A percentile compares a stretch with the other conserved stretches of the same genome.
Evolutionary conservation across 2,113 vertebrate species (phyloP).

Genomic region (Pleuronectes platessa): DNA sequence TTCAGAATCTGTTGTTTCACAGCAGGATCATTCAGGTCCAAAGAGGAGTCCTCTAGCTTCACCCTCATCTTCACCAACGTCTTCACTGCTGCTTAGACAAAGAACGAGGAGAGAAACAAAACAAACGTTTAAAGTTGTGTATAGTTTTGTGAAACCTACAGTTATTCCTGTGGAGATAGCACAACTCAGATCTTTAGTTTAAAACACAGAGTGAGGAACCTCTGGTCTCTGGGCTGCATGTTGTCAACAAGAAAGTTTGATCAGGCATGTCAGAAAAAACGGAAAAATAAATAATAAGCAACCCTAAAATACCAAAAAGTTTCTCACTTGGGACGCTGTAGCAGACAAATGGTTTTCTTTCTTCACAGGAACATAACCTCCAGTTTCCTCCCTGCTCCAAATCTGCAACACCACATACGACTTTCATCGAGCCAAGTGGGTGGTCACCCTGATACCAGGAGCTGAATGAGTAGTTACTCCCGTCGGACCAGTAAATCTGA

Average conservation of each 20-base stretch:
- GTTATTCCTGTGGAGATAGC: background rate
- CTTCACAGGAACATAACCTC: background rate
- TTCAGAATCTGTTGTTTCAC: background rate
- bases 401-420: background rate
- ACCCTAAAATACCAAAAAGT: background rate
- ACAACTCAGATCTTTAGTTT: background rate
- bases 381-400: background rate
- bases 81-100: background rate
- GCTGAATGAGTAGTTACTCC: background rate
- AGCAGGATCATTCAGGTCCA: conserved; percentile 19
- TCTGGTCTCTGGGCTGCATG: no score
- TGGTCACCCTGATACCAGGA: background rate
- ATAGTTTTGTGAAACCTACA: no score
- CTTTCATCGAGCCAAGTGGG: background rate
- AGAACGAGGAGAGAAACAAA: no score
- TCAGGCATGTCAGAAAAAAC: no score
- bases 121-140: no score
- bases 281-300: no score
- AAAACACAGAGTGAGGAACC: no score
- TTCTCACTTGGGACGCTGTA: background rate
- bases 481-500: conserved; percentile 6
- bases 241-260: no score
- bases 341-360: conserved; percentile 20
- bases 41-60: background rate
- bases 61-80: conserved; percentile 25